A percentile compares a stretch with the other conserved stretches of the same genome.
phyloP scores from a whole-genome alignment of 2,888 invertebrate genomes.

The Brenthis hecate region DNA sequence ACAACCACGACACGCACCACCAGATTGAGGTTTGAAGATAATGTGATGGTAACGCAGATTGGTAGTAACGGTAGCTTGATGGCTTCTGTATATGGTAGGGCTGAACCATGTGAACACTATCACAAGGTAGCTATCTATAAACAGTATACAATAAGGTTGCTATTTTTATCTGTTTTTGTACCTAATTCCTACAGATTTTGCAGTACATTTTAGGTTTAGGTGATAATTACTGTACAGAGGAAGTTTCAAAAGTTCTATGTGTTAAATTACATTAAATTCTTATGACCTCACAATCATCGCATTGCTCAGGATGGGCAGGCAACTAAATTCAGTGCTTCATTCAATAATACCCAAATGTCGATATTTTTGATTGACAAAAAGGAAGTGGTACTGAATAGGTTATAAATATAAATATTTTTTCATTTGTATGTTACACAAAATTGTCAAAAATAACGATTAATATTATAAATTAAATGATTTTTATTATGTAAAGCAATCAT shows the following conservation, averaged over 20 bases:
- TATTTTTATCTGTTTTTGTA: too few species aligned
- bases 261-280: neutral
- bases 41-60: constrained; percentile 33
- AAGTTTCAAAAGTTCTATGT: too few species aligned
- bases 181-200: too few species aligned
- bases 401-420: neutral
- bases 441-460: neutral
- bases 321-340: too few species aligned
- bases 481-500: too few species aligned
- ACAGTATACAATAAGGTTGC: neutral
- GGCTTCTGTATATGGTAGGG: constrained; percentile 23
- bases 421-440: neutral
- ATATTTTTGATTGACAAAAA: too few species aligned
- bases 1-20: constrained; percentile 19
- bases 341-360: too few species aligned
- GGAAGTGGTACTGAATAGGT: too few species aligned
- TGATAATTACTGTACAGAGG: too few species aligned
- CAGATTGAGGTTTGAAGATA: constrained; percentile 36
- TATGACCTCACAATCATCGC: neutral
- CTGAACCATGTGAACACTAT: constrained; percentile 6
- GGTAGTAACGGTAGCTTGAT: constrained; percentile 33
- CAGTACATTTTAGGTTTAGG: too few species aligned
- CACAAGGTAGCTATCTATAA: neutral
- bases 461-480: neutral
- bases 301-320: too few species aligned